Evolutionary conservation across 2,888 invertebrate species (phyloP), one percentile per base, ranked within the genome.

Genomic region (Hydrotaea cyrtoneurina): DNA sequence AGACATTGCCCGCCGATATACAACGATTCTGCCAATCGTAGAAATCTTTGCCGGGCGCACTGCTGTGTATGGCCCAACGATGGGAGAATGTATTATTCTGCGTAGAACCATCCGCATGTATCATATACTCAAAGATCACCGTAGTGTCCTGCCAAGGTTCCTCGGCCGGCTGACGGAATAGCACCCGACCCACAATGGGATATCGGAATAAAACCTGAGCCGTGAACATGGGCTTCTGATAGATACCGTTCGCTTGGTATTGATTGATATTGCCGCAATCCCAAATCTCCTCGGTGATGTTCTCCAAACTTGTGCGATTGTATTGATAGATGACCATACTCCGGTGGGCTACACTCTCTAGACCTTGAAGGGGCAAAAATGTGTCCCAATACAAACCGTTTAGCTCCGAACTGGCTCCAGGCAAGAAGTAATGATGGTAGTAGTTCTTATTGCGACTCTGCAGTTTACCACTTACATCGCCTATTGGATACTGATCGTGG

Each of bases 11-110:
- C 0, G 97, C 94, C 87, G 97, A 97, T 11, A 97, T 92, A 90
- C 98, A 98, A 50, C 98, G 93, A 59, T 94, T 95, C 36, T 96
- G 96, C 98, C 98, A 98, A 92, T 97, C 97, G 91, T 97, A 97
- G 92, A 96, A 98, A 92, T 98, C 98, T 83, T 94, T 95, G 19
- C 97, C 97, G 0, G 97, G 96, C 0, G 96, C 94, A 86, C 94
- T 93, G 80, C 95, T 95, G 90, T 98, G 97, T 19, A 98, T 93
- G 13, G 96, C 96, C 98, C 98, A 98, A 86, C 96, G 94, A 91
- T 97, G 97, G 13, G 94, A 94, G 59, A 93, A 93, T 0, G 96
- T 95, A 91, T 95, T 95, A 91, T 97, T 96, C 79, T 96, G 93
- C 76, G 94, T 94, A 2, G 96, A 94, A 0, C 97, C 97, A 91